A percentile compares a stretch with the other conserved stretches of the same genome.
Evolutionary conservation across 2,113 vertebrate species (phyloP).

Genomic region (Aegithalos caudatus): DNA sequence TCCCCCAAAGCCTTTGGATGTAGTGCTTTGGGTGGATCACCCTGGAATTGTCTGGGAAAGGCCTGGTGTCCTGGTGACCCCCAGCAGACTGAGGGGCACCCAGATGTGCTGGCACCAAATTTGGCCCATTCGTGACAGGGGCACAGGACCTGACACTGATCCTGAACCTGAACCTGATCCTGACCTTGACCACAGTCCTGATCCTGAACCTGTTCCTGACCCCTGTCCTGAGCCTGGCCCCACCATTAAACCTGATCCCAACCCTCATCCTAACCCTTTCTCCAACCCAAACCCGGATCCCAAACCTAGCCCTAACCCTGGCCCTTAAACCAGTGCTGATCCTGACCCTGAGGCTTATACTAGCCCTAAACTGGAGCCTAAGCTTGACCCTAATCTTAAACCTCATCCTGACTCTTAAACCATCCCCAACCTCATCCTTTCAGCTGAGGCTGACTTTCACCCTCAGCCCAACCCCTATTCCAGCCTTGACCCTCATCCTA

Average conservation of each 20-base stretch:
- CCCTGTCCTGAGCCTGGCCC: too few species aligned
- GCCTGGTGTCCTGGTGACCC: not conserved
- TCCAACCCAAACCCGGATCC: not conserved
- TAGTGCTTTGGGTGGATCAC: rapidly evolving
- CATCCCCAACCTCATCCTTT: not conserved
- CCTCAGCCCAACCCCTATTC: not conserved
- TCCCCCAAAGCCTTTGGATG: not conserved
- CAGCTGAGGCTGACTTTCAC: too few species aligned
- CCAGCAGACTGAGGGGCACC: not conserved
- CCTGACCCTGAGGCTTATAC: not conserved
- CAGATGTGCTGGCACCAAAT: not conserved
- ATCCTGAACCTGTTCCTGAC: not conserved
- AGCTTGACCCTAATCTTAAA: not conserved
- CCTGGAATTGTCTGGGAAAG: not conserved
- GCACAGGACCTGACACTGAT: not conserved
- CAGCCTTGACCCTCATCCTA: not conserved
- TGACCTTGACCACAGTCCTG: too few species aligned
- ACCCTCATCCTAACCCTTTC: not conserved
- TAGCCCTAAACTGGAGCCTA: not conserved
- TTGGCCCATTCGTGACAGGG: rapidly evolving
- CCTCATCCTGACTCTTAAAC: not conserved
- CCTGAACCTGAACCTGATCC: not conserved
- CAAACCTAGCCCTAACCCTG: not conserved
- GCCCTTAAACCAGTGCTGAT: not conserved
- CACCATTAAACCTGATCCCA: not conserved